Conservation (phyloP, 2,888 invertebrate species). For the Campoplex capitator region DNA sequence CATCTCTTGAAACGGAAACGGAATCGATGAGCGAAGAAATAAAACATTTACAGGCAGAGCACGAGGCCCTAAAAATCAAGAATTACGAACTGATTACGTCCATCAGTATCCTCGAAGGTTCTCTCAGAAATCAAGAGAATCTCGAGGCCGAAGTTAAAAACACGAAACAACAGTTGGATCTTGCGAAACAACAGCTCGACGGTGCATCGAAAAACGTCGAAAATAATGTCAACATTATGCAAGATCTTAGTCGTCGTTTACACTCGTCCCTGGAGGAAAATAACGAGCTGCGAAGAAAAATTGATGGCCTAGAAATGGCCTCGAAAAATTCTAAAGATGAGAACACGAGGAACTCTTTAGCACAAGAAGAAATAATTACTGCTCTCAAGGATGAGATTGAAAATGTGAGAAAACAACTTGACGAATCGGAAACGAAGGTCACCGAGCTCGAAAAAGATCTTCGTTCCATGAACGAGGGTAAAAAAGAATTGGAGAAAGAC, state of each 20-base stretch:
- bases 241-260: constrained; percentile 72
- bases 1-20: constrained; percentile 81
- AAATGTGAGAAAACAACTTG: constrained; percentile 81
- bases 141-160: constrained; percentile 86
- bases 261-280: constrained; percentile 77
- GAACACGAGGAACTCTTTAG: constrained; percentile 75
- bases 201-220: constrained; percentile 78
- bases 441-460: constrained; percentile 85
- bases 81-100: constrained; percentile 76
- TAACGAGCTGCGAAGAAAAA: constrained; percentile 81
- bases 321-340: constrained; percentile 77
- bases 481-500: constrained; percentile 84
- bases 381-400: constrained; percentile 78
- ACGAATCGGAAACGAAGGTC: constrained; percentile 81
- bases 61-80: constrained; percentile 72
- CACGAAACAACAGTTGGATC: constrained; percentile 85
- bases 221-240: constrained; percentile 75
- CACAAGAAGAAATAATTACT: constrained; percentile 74
- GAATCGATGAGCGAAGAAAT: constrained; percentile 83
- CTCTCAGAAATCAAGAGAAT: constrained; percentile 86
- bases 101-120: constrained; percentile 80
- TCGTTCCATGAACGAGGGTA: constrained; percentile 82
- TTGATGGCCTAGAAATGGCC: constrained; percentile 80
- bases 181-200: constrained; percentile 85
- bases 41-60: constrained; percentile 84